A percentile compares a stretch with the other conserved stretches of the same genome.
Evolutionary conservation across 1,140 invertebrate species (phyloP).

Genomic region (Magallana gigas): DNA sequence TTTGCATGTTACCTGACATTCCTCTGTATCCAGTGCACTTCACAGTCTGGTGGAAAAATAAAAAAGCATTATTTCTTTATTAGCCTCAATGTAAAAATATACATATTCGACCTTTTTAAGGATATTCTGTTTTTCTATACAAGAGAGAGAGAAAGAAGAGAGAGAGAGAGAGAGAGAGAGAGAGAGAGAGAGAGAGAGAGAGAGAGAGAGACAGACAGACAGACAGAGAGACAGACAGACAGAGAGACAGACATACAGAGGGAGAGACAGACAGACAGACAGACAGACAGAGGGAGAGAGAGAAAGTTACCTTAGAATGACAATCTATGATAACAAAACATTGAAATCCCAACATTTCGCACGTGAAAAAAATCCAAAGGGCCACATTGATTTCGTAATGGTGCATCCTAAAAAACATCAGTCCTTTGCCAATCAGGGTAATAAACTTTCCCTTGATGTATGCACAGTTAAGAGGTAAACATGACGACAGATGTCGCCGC

Average conservation of each 20-base stretch:
- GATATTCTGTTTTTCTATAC: too few relatives aligned
- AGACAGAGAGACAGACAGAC: neutral
- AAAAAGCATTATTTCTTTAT: too few relatives aligned
- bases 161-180: neutral
- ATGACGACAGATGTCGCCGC: neutral
- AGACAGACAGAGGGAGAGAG: neutral
- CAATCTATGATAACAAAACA: constrained; percentile 20
- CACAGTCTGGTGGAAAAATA: neutral
- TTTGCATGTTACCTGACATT: neutral
- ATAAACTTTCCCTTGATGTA: neutral
- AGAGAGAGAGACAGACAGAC: neutral
- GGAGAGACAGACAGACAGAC: neutral
- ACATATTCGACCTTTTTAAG: too few relatives aligned
- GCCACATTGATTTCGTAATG: neutral
- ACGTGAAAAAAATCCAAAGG: neutral
- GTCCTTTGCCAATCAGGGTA: neutral
- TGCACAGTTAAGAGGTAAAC: neutral
- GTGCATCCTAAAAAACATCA: neutral
- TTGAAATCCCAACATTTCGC: neutral
- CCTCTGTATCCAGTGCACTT: neutral
- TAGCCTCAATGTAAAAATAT: too few relatives aligned
- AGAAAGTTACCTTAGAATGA: neutral
- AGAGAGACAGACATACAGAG: neutral
- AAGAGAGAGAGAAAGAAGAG: neutral
- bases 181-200: neutral